phyloP scores from a whole-genome alignment of 1,140 invertebrate species.

The Neodiprion fabricii region DNA sequence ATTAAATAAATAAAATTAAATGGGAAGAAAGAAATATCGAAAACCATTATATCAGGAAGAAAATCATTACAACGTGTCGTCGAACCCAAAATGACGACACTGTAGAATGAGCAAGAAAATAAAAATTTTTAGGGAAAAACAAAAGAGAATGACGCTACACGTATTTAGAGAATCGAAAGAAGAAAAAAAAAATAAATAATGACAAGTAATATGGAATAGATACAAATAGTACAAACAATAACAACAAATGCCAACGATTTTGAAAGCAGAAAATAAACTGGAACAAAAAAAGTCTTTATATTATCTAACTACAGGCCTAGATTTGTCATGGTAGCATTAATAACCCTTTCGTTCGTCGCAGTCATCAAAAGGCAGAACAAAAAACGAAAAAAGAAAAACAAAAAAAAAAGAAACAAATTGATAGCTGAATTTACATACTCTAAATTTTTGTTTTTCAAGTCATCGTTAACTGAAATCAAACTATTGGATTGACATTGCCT shows the following conservation, averaged over 20 bases:
- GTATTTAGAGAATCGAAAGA: not conserved
- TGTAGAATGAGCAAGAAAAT: not conserved
- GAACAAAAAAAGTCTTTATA: not conserved
- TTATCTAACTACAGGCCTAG: constrained; percentile 2
- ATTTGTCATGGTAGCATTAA: not conserved
- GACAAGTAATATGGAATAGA: too few relatives aligned
- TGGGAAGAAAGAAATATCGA: too few relatives aligned
- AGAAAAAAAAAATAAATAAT: not conserved
- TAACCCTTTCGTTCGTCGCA: not conserved
- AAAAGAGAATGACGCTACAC: not conserved
- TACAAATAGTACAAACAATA: too few relatives aligned
- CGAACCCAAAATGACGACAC: not conserved
- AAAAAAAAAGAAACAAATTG: not conserved
- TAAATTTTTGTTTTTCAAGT: too few relatives aligned
- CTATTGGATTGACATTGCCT: too few relatives aligned
- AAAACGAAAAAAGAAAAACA: not conserved
- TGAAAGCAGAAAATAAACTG: too few relatives aligned
- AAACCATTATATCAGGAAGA: too few relatives aligned
- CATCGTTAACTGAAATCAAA: too few relatives aligned
- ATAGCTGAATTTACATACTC: not conserved
- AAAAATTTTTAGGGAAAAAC: not conserved
- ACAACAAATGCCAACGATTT: too few relatives aligned
- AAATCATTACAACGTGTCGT: too few relatives aligned
- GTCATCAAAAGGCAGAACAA: not conserved
- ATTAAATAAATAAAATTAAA: not conserved